phyloP scores from a whole-genome alignment of 2,113 vertebrate species.

The Myotis brandtii region DNA sequence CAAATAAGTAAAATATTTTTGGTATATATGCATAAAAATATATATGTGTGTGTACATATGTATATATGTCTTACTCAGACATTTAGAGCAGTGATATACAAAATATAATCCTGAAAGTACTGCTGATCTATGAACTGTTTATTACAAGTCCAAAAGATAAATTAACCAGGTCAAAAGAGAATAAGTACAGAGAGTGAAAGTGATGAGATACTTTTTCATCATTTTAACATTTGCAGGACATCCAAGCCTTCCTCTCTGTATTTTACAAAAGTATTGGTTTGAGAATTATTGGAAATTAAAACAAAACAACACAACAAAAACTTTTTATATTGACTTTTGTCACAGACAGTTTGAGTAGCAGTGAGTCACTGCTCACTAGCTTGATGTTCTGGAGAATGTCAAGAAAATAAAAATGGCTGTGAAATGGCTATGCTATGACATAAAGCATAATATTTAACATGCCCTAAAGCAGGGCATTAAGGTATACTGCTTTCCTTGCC shows the following conservation, averaged over 20 bases:
- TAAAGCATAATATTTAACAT: not conserved
- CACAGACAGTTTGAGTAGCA: not conserved
- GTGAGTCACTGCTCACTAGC: not conserved
- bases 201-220: not conserved
- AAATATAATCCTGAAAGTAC: not conserved
- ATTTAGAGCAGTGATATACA: not conserved
- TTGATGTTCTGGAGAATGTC: not conserved
- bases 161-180: not conserved
- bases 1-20: too few relatives aligned
- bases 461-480: not conserved
- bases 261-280: not conserved
- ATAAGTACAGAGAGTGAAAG: not conserved
- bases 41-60: not conserved
- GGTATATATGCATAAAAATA: not conserved
- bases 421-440: not conserved
- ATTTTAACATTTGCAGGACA: not conserved
- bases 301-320: not conserved
- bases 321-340: not conserved
- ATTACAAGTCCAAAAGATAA: not conserved
- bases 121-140: not conserved
- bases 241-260: not conserved
- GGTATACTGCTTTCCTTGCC: constrained; percentile 7
- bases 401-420: not conserved
- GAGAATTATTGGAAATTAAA: not conserved
- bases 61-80: not conserved